These are phyloP conservation scores for Myotis yumanensis DNA, from an alignment of 2,113 vertebrate genomes.

Conservation along the genomic window DNA sequence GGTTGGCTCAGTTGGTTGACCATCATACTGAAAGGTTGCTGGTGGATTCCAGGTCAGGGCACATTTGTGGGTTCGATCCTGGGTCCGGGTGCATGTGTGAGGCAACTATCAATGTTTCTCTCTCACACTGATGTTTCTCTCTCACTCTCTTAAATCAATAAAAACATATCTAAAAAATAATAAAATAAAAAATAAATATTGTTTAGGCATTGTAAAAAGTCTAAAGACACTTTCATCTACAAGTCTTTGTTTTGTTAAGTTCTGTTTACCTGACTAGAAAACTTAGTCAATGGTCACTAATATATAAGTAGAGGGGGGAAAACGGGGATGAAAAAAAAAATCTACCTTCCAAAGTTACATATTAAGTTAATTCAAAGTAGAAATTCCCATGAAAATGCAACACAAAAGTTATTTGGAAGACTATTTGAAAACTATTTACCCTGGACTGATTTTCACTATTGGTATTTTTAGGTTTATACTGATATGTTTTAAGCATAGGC, in stretches of 20 bases:
- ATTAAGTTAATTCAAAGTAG: not conserved
- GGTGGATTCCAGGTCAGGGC: no score
- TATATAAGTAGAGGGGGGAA: not conserved
- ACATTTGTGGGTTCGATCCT: no score
- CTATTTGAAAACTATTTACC: not conserved
- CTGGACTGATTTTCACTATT: not conserved
- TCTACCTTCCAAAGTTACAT: not conserved
- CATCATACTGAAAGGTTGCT: no score
- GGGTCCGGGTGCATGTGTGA: no score
- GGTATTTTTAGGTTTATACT: not conserved
- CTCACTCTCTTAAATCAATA: no score
- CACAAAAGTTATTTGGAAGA: not conserved
- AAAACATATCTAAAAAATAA: no score
- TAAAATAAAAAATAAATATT: not conserved
- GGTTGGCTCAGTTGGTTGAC: no score
- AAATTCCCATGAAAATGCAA: not conserved
- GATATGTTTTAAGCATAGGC: not conserved
- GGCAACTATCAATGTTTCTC: no score
- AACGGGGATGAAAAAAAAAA: not conserved
- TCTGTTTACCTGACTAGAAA: not conserved
- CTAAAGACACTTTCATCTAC: not conserved
- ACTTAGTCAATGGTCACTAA: not conserved
- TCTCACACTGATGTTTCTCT: no score
- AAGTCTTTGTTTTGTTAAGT: not conserved
- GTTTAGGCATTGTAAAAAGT: not conserved